Percentiles rank a stretch among this genome's conserved stretches.
Evolutionary conservation across 2,888 invertebrate species (phyloP).

Genomic region (Gerris lacustris): DNA sequence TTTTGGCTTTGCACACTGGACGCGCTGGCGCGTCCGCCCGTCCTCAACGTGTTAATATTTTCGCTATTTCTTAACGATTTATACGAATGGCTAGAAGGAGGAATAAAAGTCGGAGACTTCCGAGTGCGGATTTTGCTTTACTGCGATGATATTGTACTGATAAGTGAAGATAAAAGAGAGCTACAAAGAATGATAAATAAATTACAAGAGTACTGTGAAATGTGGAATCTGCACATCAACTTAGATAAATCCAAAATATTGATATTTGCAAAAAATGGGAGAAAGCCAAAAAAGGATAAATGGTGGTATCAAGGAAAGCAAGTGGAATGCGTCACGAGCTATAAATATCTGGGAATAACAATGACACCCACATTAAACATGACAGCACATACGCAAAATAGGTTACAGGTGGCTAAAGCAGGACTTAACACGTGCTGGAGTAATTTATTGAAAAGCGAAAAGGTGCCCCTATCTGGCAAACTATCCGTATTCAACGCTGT

Average conservation of each 20-base stretch:
- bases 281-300: not conserved
- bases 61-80: no score
- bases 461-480: not conserved
- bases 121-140: no score
- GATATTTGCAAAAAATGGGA: not conserved
- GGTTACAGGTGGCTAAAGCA: not conserved
- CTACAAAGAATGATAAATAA: no score
- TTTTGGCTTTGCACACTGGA: no score
- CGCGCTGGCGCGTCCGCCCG: no score
- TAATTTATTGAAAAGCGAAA: not conserved
- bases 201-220: not conserved
- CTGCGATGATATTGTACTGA: no score
- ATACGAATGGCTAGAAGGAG: no score
- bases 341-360: not conserved
- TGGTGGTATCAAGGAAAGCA: not conserved
- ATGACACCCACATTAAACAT: not conserved
- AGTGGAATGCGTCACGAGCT: not conserved
- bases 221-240: not conserved
- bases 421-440: not conserved
- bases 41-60: no score
- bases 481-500: not conserved
- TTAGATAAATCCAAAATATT: not conserved
- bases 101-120: no score
- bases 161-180: no score
- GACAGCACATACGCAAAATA: not conserved